Evolutionary conservation across 2,797 vertebrate genomes (phyloP).

Genomic region (Acrossocheilus wenchowensis): DNA sequence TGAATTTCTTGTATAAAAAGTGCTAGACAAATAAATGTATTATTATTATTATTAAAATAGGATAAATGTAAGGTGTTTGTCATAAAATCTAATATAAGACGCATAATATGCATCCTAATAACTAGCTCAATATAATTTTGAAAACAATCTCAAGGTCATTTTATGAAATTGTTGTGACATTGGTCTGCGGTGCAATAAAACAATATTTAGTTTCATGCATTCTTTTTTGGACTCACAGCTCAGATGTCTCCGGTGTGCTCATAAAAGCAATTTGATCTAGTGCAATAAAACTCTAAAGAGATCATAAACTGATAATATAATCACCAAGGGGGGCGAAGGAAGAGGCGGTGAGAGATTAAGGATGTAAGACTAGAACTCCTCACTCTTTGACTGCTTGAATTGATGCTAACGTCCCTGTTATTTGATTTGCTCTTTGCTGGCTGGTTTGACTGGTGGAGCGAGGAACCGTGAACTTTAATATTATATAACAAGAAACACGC

Average conservation of each 20-base stretch:
- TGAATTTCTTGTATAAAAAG: neutral
- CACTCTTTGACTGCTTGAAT: slow-evolving; percentile 37
- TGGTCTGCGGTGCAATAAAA: neutral
- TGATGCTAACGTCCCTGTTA: neutral
- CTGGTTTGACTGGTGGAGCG: neutral
- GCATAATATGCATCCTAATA: slow-evolving; percentile 1
- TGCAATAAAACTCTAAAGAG: neutral
- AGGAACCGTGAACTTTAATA: slow-evolving; percentile 4
- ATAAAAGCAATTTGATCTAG: slow-evolving; percentile 30
- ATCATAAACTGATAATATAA: slow-evolving; percentile 22
- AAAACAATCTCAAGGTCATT: neutral
- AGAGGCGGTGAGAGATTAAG: neutral
- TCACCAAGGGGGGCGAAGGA: slow-evolving; percentile 10
- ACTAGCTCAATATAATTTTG: neutral
- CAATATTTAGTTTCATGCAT: slow-evolving; percentile 23
- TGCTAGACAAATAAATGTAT: neutral
- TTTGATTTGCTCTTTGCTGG: slow-evolving; percentile 14
- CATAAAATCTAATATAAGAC: neutral
- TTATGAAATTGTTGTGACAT: neutral
- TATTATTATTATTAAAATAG: neutral
- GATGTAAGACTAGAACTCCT: slow-evolving; percentile 37
- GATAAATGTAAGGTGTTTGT: neutral
- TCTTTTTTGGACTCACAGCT: slow-evolving; percentile 13
- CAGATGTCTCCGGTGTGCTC: neutral
- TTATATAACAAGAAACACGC: neutral